Conservation (phyloP, 2,888 invertebrate species). For the Athrips mouffetella region DNA sequence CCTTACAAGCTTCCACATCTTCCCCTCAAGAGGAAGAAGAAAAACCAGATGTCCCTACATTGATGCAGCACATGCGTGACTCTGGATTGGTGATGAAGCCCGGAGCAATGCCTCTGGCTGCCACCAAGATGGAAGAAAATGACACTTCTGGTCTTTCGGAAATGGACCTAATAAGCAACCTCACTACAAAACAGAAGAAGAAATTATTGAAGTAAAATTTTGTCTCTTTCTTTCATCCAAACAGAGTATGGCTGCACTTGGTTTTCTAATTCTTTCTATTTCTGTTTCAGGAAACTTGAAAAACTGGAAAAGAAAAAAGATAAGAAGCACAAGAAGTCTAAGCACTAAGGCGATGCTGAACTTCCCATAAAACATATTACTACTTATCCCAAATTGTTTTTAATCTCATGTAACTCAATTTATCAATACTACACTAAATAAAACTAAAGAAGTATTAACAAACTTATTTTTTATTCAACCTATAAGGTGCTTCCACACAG, state of each 20-base stretch:
- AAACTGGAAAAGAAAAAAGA: constrained; percentile 80
- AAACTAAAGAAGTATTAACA: too few relatives aligned
- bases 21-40: constrained; percentile 84
- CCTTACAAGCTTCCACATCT: constrained; percentile 82
- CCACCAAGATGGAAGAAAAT: constrained; percentile 79
- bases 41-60: constrained; percentile 78
- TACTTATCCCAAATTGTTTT: too few relatives aligned
- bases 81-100: constrained; percentile 94
- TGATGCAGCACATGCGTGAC: constrained; percentile 94
- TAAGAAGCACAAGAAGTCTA: constrained; percentile 62
- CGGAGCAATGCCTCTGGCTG: constrained; percentile 80
- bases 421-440: too few relatives aligned
- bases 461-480: too few relatives aligned
- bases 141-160: constrained; percentile 80
- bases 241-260: too few relatives aligned
- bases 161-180: constrained; percentile 87
- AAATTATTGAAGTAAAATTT: constrained; percentile 87
- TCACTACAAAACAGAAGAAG: constrained; percentile 93
- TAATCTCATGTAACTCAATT: too few relatives aligned
- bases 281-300: constrained; percentile 78
- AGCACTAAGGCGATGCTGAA: constrained; percentile 30
- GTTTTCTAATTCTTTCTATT: background rate
- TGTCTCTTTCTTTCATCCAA: background rate
- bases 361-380: too few relatives aligned
- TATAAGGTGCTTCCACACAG: too few relatives aligned